These are phyloP conservation scores for Amblyraja radiata DNA, from an alignment of 2,797 vertebrate genomes.

Conservation along the genomic window DNA sequence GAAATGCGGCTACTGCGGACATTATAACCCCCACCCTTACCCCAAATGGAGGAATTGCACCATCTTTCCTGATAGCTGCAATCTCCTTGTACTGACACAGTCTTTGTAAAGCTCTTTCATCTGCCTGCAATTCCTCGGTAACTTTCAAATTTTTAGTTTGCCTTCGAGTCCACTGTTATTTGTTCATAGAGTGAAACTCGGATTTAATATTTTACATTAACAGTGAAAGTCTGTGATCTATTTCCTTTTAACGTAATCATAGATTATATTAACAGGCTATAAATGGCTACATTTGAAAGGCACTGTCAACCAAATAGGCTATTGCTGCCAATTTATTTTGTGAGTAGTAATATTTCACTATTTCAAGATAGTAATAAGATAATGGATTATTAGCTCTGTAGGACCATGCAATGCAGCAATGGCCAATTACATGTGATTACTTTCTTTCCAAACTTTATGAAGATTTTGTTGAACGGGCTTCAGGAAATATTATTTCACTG, in stretches of 20 bases:
- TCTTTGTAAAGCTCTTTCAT: background rate
- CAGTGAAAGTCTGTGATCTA: background rate
- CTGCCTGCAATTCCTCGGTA: background rate
- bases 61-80: too few species aligned
- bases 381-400: background rate
- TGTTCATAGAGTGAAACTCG: background rate
- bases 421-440: background rate
- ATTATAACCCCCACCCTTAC: background rate
- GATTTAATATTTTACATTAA: background rate
- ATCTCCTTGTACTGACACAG: too few species aligned
- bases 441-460: background rate
- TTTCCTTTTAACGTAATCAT: background rate
- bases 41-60: too few species aligned
- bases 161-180: background rate
- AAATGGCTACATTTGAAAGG: conserved; percentile 3
- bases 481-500: too few species aligned
- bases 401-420: background rate
- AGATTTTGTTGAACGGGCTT: background rate
- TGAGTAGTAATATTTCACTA: background rate
- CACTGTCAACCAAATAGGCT: background rate
- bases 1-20: background rate
- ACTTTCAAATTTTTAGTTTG: background rate
- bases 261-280: background rate
- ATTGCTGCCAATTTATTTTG: background rate
- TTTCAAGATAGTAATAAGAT: background rate